Conservation (phyloP, 2,888 invertebrate genomes). For the Apotomis turbidana region DNA sequence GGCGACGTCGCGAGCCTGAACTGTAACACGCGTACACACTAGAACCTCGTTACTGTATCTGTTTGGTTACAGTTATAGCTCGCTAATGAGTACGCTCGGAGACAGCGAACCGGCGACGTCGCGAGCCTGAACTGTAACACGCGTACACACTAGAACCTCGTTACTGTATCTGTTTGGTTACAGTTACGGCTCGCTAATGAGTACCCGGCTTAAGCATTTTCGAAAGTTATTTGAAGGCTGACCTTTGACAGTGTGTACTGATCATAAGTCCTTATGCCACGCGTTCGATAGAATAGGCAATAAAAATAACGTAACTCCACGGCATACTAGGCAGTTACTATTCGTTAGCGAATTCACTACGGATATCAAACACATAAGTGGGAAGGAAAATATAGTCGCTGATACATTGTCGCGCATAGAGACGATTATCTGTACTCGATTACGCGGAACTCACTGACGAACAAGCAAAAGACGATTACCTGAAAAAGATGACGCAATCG, state of each 20-base stretch:
- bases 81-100: too few relatives aligned
- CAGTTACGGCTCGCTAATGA: too few relatives aligned
- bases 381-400: slow-evolving; percentile 42
- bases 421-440: background rate
- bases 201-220: too few relatives aligned
- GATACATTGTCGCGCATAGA: slow-evolving; percentile 45
- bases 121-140: too few relatives aligned
- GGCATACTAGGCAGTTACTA: slow-evolving; percentile 43
- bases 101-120: too few relatives aligned
- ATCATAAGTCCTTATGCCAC: slow-evolving; percentile 2
- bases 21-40: too few relatives aligned
- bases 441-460: slow-evolving; percentile 40
- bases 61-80: too few relatives aligned
- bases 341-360: slow-evolving; percentile 47
- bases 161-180: too few relatives aligned
- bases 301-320: slow-evolving; percentile 41
- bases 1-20: too few relatives aligned
- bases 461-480: background rate
- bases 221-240: slow-evolving; percentile 43
- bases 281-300: background rate
- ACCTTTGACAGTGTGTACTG: slow-evolving; percentile 6
- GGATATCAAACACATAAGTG: slow-evolving; percentile 42
- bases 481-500: background rate
- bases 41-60: too few relatives aligned
- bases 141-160: too few relatives aligned